Conservation (phyloP, 2,113 vertebrate species). For the Parotia lawesii region DNA sequence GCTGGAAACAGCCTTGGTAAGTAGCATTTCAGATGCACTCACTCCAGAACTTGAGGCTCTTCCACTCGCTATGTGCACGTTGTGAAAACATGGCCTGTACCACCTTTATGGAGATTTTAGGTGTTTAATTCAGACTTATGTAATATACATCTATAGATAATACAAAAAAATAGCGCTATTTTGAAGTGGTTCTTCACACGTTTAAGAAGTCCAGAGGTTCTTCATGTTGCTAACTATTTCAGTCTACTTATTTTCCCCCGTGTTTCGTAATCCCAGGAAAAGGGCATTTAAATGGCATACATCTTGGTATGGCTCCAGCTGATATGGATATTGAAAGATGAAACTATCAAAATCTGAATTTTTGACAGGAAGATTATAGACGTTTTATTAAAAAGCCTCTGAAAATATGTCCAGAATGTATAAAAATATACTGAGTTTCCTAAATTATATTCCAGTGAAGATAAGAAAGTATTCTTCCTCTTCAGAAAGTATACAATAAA, state of each 20-base stretch:
- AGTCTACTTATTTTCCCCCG: accelerated
- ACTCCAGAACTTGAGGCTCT: background rate
- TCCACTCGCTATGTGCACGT: background rate
- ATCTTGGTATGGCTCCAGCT: background rate
- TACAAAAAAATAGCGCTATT: background rate
- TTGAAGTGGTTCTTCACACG: background rate
- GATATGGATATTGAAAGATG: background rate
- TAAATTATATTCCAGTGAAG: background rate
- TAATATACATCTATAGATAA: background rate
- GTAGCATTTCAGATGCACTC: background rate
- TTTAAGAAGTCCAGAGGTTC: background rate
- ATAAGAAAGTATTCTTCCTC: background rate
- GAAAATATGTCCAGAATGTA: background rate
- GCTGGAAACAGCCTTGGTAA: background rate
- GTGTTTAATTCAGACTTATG: background rate
- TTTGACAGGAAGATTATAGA: background rate
- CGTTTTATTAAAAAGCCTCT: background rate
- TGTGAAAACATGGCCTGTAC: background rate
- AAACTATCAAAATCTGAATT: background rate
- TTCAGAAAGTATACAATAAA: background rate
- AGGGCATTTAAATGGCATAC: background rate
- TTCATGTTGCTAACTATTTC: background rate
- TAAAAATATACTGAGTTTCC: background rate
- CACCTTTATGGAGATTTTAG: background rate
- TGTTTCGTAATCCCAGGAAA: background rate